Base-by-base conservation (phyloP, 2,888 invertebrate genomes). In the Malthinus flaveolus region DNA sequence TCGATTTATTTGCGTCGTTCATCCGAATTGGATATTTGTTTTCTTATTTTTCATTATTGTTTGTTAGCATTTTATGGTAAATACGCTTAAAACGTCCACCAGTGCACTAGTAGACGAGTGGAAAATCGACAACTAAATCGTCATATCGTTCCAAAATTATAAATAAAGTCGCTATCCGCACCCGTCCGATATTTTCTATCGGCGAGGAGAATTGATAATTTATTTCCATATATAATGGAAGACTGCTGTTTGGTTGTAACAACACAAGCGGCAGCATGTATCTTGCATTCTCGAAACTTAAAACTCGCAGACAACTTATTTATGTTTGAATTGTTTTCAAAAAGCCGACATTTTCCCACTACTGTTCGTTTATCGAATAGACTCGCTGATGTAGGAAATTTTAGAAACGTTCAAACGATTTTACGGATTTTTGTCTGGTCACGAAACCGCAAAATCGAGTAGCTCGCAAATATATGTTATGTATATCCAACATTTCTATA, bases 251-350 rank as follows among this genome's bases (percentile, higher is more conserved):
- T 69, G 69, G 71, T 69, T 75, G 75, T 75, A 74, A 71, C 69
- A 71, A 73, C 74, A 73, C 74, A 75, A 73, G 73, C 74, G 73
- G 75, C 72, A 73, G 69, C 73, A 70, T 75, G 76, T 74, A 72
- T 74, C 74, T 73, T 68, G 74, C 75, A 76, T 76, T 75, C 77
- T 72, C 69, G 67, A 71, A 71, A 63, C 71, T 73, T 71, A 72
- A 76, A 74, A 75, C 74, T 73, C 67, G 77, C 72, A 77, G 79
- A 78, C 78, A 78, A 79, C 79, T 79, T 79, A 78, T 79, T 79
- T 79, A 79, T 79, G 79, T 78, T 76, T 74, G 78, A 72, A 79
- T 79, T 79, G 79, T 79, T 79, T 78, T 78, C 79, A 73, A 78
- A 78, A 78, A 77, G 76, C 79, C 78, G 78, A 75, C 76, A 68